Base-by-base conservation (phyloP, 2,888 invertebrate genomes). In the Pteria penguin region DNA sequence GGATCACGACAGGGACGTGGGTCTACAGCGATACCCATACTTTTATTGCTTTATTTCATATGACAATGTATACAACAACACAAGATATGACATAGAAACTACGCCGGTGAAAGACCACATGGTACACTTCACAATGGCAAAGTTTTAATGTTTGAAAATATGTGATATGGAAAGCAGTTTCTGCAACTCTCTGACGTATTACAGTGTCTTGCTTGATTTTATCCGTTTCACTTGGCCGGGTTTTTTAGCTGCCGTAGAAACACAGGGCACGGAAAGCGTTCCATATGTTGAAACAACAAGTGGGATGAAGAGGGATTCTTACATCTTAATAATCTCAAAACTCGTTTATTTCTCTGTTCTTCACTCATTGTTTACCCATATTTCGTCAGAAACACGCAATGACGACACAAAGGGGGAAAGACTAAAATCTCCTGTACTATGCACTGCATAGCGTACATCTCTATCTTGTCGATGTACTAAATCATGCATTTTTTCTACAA, bases 151-250 rank as follows among this genome's bases (percentile, higher is more conserved):
- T n/a, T n/a, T n/a, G n/a, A n/a, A n/a, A n/a, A n/a, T n/a, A n/a
- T n/a, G n/a, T n/a, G n/a, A n/a, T n/a, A n/a, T n/a, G n/a, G n/a
- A n/a, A n/a, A n/a, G n/a, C n/a, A n/a, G n/a, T n/a, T n/a, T n/a
- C n/a, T n/a, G n/a, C n/a, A n/a, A n/a, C n/a, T n/a, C n/a, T n/a
- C n/a, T n/a, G n/a, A n/a, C n/a, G n/a, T n/a, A n/a, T n/a, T n/a
- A n/a, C n/a, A n/a, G n/a, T 27, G 54, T 45, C 54, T 67, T 67
- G 22, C 67, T 29, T 29, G 67, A 36, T 29, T 67, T 67, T 1
- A 55, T 31, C 31, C 67, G 27, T 67, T 55, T 67, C 24, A 26
- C 26, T 54, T 67, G 67, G 8, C 29, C 55, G 5, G 67, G 54
- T 31, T 55, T 67, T n/a, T 67, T 67, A 14, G 55, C 67, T 29